Conservation (phyloP, 2,888 invertebrate genomes). For the Sphecodes monilicornis region DNA sequence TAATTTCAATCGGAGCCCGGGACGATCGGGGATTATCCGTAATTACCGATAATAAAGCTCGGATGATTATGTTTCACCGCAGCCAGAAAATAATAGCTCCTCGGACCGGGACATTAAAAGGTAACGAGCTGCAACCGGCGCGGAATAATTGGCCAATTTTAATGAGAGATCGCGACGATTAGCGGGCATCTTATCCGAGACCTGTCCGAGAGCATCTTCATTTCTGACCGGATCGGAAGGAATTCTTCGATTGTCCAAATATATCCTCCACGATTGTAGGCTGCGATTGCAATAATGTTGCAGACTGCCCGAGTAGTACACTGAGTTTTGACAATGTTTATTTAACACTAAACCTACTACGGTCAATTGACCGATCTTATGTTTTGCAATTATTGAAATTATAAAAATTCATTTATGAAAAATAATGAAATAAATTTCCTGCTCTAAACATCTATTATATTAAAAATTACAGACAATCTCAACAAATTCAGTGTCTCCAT, state of each 20-base stretch:
- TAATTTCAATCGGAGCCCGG: conserved; percentile 49
- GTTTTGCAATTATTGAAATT: no score
- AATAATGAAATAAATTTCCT: no score
- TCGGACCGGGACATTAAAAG: conserved; percentile 29
- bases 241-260: not conserved
- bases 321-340: no score
- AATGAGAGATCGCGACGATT: conserved; percentile 34
- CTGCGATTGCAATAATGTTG: not conserved
- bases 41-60: conserved; percentile 47
- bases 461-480: no score
- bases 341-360: no score
- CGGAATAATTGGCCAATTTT: conserved; percentile 36
- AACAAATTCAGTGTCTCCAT: no score
- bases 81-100: conserved; percentile 28
- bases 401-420: no score
- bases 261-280: not conserved
- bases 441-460: no score
- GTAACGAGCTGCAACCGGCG: conserved; percentile 30
- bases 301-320: not conserved
- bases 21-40: conserved; percentile 29
- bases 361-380: no score
- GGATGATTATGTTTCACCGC: conserved; percentile 25
- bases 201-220: conserved; percentile 13
- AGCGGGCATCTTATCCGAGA: conserved; percentile 19
- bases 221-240: not conserved